Conservation (phyloP, 2,113 vertebrate species). For the Saguinus imperator region DNA sequence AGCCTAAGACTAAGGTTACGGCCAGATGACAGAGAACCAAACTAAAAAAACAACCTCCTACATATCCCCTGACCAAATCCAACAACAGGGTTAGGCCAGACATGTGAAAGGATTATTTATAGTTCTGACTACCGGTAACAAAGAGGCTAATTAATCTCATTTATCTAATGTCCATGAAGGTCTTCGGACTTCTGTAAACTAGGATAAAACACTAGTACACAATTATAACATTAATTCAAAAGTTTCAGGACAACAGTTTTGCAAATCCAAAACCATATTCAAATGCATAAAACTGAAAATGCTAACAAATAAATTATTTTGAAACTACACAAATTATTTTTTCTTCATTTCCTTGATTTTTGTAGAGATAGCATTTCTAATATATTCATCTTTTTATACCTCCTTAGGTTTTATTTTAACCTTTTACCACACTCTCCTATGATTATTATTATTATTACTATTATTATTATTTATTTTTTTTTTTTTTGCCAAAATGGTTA, state of each 20-base stretch:
- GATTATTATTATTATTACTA: too few species aligned
- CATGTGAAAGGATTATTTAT: not conserved
- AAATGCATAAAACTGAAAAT: not conserved
- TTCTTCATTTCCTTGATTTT: not conserved
- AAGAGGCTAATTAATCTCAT: not conserved
- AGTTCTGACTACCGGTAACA: not conserved
- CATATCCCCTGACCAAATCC: not conserved
- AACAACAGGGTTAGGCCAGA: not conserved
- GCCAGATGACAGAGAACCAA: not conserved
- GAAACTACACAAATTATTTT: not conserved
- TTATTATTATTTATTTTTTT: too few species aligned
- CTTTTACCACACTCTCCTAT: not conserved
- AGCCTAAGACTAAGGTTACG: not conserved
- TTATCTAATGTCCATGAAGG: not conserved
- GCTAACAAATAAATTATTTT: not conserved
- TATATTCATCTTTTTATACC: not conserved
- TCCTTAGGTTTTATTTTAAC: not conserved
- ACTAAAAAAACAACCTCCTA: not conserved
- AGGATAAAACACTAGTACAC: not conserved
- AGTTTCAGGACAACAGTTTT: not conserved
- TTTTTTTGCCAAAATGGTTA: slow-evolving; percentile 6
- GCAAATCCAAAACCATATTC: not conserved
- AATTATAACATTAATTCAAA: slow-evolving; percentile 32
- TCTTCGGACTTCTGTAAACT: not conserved
- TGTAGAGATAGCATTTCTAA: not conserved